Evolutionary conservation across 2,888 invertebrate species (phyloP), one percentile per base, ranked within the genome.

Genomic region (Tetramorium bicarinatum): DNA sequence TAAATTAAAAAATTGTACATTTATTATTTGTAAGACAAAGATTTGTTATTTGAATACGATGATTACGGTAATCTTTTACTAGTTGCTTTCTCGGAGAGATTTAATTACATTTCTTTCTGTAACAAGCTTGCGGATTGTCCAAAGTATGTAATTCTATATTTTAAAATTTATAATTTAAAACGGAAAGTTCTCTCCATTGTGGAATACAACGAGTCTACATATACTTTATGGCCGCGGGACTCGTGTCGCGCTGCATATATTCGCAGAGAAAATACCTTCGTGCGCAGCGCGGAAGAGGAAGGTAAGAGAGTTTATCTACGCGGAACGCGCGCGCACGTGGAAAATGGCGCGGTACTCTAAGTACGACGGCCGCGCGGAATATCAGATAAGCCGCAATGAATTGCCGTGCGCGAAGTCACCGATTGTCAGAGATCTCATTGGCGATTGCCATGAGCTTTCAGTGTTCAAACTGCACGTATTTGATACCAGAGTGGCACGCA

Each of bases 391-490:
- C 62, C 52, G 83, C 72, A 88, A 88, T 88, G 89, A 88, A 88
- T 88, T 88, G 88, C 88, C 76, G 56, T 44, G 86, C 85, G 88
- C 90, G 81, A 88, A 89, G 86, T 89, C 89, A 84, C 89, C 89
- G 89, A 89, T 89, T 89, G 90, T 89, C 89, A 87, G 89, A 89
- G 89, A 89, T 89, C 89, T 89, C 88, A 83, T 89, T 89, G 89
- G 88, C 87, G 89, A 89, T 88, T 85, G 84, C 81, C 15, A 25
- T 74, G 87, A 87, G 87, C 83, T 88, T 89, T 89, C 88, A 82
- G 87, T 89, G 86, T 72, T 87, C 87, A 84, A 87, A 87, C 82
- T 25, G 87, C 66, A 82, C 84, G 71, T 88, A 84, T 88, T 89
- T 85, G 89, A 89, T 89, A 89, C 81, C 84, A 38, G 52, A 62